phyloP scores from a whole-genome alignment of 2,888 invertebrate genomes.

The Scotopteryx bipunctaria region DNA sequence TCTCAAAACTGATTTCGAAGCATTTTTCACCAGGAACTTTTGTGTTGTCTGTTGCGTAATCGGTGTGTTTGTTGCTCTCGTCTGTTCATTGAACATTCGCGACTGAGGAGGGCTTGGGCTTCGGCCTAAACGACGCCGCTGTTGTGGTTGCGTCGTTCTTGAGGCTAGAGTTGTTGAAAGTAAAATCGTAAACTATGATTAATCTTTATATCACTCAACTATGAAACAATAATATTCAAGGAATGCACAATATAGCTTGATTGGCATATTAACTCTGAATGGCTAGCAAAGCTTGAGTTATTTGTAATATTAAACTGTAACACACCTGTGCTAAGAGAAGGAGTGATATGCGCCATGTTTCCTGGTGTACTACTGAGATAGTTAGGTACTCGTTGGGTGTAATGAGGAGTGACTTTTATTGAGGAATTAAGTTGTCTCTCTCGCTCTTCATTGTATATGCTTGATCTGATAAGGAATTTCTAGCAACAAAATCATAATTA shows the following conservation, averaged over 20 bases:
- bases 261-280: too few species aligned
- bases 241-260: too few species aligned
- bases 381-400: slow-evolving; percentile 38
- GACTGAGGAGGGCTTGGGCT: slow-evolving; percentile 66
- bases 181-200: background rate
- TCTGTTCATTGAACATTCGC: slow-evolving; percentile 49
- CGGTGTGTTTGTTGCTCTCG: slow-evolving; percentile 66
- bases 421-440: slow-evolving; percentile 50
- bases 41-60: slow-evolving; percentile 33
- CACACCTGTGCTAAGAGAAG: slow-evolving; percentile 39
- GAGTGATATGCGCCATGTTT: slow-evolving; percentile 37
- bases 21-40: slow-evolving; percentile 44
- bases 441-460: slow-evolving; percentile 48
- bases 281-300: background rate
- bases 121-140: slow-evolving; percentile 68
- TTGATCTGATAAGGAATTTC: slow-evolving; percentile 60
- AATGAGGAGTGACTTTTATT: slow-evolving; percentile 56
- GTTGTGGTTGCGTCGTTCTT: slow-evolving; percentile 45
- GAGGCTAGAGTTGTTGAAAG: slow-evolving; percentile 34
- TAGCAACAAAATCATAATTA: slow-evolving; percentile 37
- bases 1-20: slow-evolving; percentile 53
- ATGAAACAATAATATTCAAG: background rate
- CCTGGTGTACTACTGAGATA: slow-evolving; percentile 31
- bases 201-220: background rate
- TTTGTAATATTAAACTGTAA: background rate